Conservation (phyloP, 1,140 invertebrate genomes). For the Eubasilissa regina region DNA sequence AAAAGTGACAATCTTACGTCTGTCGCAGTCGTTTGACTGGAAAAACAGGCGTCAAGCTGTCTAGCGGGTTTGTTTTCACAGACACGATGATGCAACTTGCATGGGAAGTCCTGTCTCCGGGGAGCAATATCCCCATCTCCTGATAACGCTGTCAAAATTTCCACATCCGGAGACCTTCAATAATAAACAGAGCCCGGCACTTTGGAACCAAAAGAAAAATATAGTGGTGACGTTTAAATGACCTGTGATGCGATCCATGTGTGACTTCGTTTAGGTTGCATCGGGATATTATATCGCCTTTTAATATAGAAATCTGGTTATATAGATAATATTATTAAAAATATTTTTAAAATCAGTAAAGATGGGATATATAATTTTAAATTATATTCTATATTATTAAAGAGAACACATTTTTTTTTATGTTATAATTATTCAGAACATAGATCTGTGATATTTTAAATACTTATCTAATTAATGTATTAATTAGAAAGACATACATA, state of each 20-base stretch:
- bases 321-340: no score
- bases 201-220: background rate
- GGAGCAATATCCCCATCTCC: constrained; percentile 16
- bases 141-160: background rate
- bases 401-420: no score
- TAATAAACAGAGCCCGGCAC: constrained; percentile 34
- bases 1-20: no score
- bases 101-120: constrained; percentile 30
- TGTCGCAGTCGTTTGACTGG: background rate
- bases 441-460: no score
- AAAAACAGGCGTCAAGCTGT: constrained; percentile 48
- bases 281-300: background rate
- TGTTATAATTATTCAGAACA: no score
- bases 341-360: no score
- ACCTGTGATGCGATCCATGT: constrained; percentile 14
- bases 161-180: constrained; percentile 32
- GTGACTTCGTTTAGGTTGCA: background rate
- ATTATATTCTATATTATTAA: no score
- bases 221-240: constrained; percentile 39
- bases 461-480: no score
- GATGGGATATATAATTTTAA: no score
- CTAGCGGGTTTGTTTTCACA: constrained; percentile 33
- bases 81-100: constrained; percentile 12
- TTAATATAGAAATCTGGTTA: no score
- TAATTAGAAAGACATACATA: no score